A percentile compares a stretch with the other conserved stretches of the same genome.
Conservation (phyloP, 2,888 invertebrate species). For the Boloria selene region DNA sequence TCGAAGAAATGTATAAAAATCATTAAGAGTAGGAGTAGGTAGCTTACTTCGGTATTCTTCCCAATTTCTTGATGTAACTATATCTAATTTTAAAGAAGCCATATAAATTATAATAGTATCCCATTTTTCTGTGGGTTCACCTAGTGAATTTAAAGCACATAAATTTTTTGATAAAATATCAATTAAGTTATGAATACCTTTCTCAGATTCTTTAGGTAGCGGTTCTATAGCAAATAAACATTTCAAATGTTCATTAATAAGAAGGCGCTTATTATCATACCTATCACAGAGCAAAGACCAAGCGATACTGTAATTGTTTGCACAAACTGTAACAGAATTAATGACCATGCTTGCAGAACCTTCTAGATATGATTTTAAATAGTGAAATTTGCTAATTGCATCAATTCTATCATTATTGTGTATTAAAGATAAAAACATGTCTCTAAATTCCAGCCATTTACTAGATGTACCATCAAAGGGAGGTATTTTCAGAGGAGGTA, state of each 20-base stretch:
- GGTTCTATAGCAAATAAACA: constrained; percentile 31
- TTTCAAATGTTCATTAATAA: constrained; percentile 36
- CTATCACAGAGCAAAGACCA: constrained; percentile 34
- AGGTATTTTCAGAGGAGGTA: neutral
- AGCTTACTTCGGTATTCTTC: constrained; percentile 28
- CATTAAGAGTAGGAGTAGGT: constrained; percentile 21
- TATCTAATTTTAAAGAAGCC: constrained; percentile 33
- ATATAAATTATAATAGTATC: constrained; percentile 37
- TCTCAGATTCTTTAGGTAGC: constrained; percentile 29
- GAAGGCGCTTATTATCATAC: constrained; percentile 32
- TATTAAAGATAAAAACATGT: constrained; percentile 21
- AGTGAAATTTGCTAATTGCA: constrained; percentile 23
- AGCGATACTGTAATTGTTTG: constrained; percentile 29
- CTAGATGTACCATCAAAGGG: neutral
- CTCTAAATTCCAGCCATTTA: neutral
- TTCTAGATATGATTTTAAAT: constrained; percentile 29
- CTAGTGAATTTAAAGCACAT: constrained; percentile 28
- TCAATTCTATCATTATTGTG: constrained; percentile 26
- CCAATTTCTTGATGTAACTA: constrained; percentile 29
- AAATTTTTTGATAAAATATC: constrained; percentile 33
- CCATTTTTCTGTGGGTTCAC: constrained; percentile 33
- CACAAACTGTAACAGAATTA: constrained; percentile 25
- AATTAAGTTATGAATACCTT: constrained; percentile 27
- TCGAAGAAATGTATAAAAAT: constrained; percentile 29
- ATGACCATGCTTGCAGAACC: constrained; percentile 29